Conservation (phyloP, 2,888 invertebrate genomes). For the Lumbricus terrestris region DNA sequence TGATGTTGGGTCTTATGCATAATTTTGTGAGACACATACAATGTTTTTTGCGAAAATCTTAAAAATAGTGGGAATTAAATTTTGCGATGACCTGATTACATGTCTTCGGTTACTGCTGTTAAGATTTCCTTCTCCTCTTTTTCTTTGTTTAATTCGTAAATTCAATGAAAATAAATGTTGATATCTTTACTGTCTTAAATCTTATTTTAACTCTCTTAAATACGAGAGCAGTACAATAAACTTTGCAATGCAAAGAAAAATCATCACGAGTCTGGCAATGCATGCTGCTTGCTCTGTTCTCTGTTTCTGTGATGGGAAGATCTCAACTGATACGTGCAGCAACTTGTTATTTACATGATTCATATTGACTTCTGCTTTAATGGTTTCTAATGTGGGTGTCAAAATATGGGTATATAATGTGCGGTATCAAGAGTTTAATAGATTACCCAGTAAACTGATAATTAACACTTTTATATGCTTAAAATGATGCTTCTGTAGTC, state of each 20-base stretch:
- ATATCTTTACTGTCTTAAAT: neutral
- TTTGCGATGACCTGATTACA: neutral
- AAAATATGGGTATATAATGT: too few relatives aligned
- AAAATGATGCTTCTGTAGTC: neutral
- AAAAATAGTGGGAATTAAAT: neutral
- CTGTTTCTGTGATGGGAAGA: neutral
- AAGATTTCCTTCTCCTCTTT: neutral
- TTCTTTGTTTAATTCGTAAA: neutral
- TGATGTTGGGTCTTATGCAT: neutral
- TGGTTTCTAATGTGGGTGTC: neutral
- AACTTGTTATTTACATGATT: too few relatives aligned
- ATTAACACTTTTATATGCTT: neutral
- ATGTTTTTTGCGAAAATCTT: neutral
- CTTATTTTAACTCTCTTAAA: too few relatives aligned
- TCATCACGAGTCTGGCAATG: neutral
- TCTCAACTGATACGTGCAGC: too few relatives aligned
- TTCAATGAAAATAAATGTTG: neutral
- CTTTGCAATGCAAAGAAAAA: neutral
- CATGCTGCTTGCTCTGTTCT: neutral
- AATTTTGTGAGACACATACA: neutral
- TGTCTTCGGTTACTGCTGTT: neutral
- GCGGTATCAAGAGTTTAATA: too few relatives aligned
- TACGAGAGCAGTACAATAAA: neutral
- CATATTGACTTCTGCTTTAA: neutral
- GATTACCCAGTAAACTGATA: too few relatives aligned